Percentiles rank a stretch among this genome's conserved stretches.
These are phyloP conservation scores for Nothoprocta perdicaria DNA, from an alignment of 2,113 vertebrate genomes.

Conservation along the genomic window DNA sequence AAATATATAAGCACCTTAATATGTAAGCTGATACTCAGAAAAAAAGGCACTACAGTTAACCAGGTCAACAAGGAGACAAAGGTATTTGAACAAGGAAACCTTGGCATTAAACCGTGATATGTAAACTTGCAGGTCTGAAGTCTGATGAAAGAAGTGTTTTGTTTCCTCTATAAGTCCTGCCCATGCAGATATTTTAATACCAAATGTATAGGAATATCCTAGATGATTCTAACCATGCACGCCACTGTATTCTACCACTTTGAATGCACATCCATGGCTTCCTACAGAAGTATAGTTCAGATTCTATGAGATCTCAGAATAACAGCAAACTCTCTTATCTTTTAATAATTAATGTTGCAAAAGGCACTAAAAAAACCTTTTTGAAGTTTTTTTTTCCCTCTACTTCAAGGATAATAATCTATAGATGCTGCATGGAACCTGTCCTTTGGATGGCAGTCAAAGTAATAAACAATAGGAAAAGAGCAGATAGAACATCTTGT, in stretches of 20 bases:
- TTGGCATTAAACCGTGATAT: background rate
- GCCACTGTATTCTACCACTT: background rate
- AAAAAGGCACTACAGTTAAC: background rate
- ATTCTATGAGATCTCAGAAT: background rate
- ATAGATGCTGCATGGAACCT: background rate
- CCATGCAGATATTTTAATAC: background rate
- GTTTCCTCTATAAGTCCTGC: background rate
- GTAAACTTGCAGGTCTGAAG: background rate
- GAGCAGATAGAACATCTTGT: background rate
- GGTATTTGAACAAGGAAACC: background rate
- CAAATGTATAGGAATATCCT: background rate
- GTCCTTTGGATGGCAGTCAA: background rate
- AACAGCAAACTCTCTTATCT: background rate
- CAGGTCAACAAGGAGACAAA: background rate
- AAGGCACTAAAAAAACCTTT: background rate
- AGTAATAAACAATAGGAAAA: background rate
- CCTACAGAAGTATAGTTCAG: background rate
- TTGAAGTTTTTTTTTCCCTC: fast-evolving
- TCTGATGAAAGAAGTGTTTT: background rate
- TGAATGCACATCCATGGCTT: background rate
- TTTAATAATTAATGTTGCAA: background rate
- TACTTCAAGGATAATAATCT: background rate
- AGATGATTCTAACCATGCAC: background rate
- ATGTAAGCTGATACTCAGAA: background rate
- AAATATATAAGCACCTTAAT: background rate